Percentiles rank a stretch among this genome's conserved stretches.
phyloP scores from a whole-genome alignment of 2,888 invertebrate species.

The Spatulosminthurus flaviceps region DNA sequence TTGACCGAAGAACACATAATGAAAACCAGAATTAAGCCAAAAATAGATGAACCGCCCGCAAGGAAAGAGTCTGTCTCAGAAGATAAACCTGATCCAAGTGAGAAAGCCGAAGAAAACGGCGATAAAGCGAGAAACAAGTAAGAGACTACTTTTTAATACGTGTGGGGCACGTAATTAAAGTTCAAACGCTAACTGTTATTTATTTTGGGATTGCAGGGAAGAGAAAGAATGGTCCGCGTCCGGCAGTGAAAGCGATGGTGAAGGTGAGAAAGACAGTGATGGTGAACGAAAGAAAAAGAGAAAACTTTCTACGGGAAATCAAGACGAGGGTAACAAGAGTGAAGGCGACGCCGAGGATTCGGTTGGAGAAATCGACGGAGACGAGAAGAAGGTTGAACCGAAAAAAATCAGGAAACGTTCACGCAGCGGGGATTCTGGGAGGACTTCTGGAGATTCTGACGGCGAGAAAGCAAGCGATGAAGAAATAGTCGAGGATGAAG shows the following conservation, averaged over 20 bases:
- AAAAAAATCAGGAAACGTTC: constrained; percentile 61
- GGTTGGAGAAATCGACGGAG: constrained; percentile 31
- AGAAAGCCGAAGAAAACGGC: constrained; percentile 61
- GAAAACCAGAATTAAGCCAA: constrained; percentile 35
- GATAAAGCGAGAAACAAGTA: constrained; percentile 21
- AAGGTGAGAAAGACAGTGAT: constrained; percentile 66
- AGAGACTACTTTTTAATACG: background rate
- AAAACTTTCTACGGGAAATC: constrained; percentile 25
- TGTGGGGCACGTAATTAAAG: no score
- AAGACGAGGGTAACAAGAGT: constrained; percentile 44
- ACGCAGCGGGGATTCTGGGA: constrained; percentile 42
- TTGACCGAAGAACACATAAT: constrained; percentile 57
- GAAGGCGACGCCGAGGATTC: constrained; percentile 55
- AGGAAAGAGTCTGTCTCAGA: constrained; percentile 77
- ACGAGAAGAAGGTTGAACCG: constrained; percentile 22
- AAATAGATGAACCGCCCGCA: constrained; percentile 70
- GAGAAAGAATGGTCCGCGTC: constrained; percentile 42
- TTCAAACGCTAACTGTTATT: no score
- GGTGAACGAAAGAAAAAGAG: constrained; percentile 41
- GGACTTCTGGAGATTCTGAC: constrained; percentile 45
- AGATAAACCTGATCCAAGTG: constrained; percentile 69
- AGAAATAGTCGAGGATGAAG: constrained; percentile 54
- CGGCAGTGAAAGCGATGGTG: constrained; percentile 63
- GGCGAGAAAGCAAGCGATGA: constrained; percentile 50
- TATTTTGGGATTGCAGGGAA: background rate